A percentile compares a stretch with the other conserved stretches of the same genome.
Conservation (phyloP, 2,113 vertebrate genomes). For the Oncorhynchus nerka region DNA sequence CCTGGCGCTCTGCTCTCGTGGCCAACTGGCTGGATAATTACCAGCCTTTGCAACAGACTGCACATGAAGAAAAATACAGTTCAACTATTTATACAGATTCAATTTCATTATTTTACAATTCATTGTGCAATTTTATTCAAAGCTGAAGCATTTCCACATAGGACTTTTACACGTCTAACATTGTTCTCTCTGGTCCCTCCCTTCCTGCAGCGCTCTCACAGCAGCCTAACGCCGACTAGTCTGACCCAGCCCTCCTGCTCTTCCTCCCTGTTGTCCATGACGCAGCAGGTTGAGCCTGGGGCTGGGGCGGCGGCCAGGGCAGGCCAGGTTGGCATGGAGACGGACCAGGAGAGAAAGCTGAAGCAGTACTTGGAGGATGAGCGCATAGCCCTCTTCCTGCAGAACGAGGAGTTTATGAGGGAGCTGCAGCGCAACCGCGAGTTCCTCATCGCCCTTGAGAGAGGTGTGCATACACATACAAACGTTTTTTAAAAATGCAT, state of each 20-base stretch:
- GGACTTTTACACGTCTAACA: background rate
- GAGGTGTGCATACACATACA: slow-evolving; percentile 71
- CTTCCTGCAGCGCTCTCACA: slow-evolving; percentile 65
- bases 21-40: too few relatives aligned
- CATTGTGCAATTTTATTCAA: too few relatives aligned
- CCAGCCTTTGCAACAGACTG: too few relatives aligned
- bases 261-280: slow-evolving; percentile 50
- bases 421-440: slow-evolving; percentile 94
- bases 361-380: slow-evolving; percentile 97
- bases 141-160: too few relatives aligned
- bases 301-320: slow-evolving; percentile 24
- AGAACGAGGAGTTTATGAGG: slow-evolving; percentile 97
- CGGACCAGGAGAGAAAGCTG: slow-evolving; percentile 86
- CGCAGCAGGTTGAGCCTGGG: slow-evolving; percentile 41
- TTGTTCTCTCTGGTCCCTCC: background rate
- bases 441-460: slow-evolving; percentile 92
- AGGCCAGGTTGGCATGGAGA: slow-evolving; percentile 34
- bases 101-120: background rate
- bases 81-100: background rate
- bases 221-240: slow-evolving; percentile 20
- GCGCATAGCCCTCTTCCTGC: slow-evolving; percentile 91
- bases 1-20: background rate
- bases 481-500: too few relatives aligned
- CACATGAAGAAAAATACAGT: too few relatives aligned
- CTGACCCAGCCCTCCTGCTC: slow-evolving; percentile 53